A percentile compares a stretch with the other conserved stretches of the same genome.
Evolutionary conservation across 2,888 invertebrate species (phyloP).

Genomic region (Eristalis tenax): DNA sequence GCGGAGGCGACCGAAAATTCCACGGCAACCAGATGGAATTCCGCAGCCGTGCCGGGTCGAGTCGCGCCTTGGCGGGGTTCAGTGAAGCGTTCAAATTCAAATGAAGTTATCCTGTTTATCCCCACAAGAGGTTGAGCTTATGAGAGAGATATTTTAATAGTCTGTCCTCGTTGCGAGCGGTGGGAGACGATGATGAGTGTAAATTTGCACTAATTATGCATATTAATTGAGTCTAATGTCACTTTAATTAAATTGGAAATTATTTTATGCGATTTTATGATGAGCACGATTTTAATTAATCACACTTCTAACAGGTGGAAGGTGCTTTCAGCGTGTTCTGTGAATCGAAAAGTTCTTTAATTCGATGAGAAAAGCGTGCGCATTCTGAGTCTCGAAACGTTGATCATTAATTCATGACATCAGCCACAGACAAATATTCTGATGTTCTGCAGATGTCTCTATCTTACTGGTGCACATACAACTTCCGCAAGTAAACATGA

Average conservation of each 20-base stretch:
- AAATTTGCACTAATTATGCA: conserved; percentile 66
- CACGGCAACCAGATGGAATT: conserved; percentile 6
- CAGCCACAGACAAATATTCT: not conserved
- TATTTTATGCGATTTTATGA: conserved; percentile 34
- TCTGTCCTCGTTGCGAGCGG: conserved; percentile 37
- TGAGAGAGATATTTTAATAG: conserved; percentile 41
- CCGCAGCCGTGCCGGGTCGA: not conserved
- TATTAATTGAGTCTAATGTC: conserved; percentile 67
- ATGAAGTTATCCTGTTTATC: conserved; percentile 35
- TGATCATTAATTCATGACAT: not conserved
- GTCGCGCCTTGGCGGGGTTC: not conserved
- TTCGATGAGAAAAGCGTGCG: not conserved
- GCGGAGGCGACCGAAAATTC: conserved; percentile 34
- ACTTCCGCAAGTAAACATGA: too few species aligned
- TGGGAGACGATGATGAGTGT: not conserved
- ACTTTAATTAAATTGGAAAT: conserved; percentile 67
- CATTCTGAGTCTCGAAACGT: not conserved
- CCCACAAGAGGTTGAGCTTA: conserved; percentile 14
- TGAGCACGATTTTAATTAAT: conserved; percentile 67
- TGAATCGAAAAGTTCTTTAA: not conserved
- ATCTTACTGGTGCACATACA: not conserved
- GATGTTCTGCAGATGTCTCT: not conserved
- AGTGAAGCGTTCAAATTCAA: conserved; percentile 25
- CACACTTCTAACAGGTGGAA: conserved; percentile 33
- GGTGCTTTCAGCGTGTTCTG: not conserved